These are phyloP conservation scores for Cardinalis cardinalis DNA, from an alignment of 2,113 vertebrate genomes.

Conservation along the genomic window DNA sequence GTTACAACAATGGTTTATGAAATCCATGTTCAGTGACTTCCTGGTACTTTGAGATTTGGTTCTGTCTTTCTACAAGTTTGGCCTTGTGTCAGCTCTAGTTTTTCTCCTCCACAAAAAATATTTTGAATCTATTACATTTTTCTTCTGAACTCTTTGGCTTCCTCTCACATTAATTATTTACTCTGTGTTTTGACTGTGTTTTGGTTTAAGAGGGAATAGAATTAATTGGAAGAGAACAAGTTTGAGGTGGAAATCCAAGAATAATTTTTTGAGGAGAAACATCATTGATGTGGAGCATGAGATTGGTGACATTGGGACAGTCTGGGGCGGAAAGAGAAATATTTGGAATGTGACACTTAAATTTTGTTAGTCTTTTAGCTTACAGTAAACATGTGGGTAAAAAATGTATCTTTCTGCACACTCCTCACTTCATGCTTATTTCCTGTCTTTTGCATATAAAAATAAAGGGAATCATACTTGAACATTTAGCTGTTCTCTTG, in stretches of 20 bases:
- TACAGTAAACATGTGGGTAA: neutral
- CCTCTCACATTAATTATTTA: neutral
- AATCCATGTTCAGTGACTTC: neutral
- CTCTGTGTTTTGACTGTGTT: neutral
- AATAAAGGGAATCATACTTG: neutral
- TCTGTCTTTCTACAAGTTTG: neutral
- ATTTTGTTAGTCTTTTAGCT: neutral
- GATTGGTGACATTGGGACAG: neutral
- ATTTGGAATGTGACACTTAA: neutral
- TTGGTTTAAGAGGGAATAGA: neutral
- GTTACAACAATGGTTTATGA: neutral
- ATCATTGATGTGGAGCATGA: neutral
- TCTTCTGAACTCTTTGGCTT: neutral
- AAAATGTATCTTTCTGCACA: neutral
- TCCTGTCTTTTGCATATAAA: neutral
- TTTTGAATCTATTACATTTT: neutral
- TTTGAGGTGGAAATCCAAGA: neutral
- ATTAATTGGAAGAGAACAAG: neutral
- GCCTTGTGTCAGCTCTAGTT: neutral
- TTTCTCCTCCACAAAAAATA: neutral
- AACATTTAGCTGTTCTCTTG: neutral
- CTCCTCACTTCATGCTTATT: neutral
- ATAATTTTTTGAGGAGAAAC: neutral
- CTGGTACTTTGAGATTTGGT: neutral
- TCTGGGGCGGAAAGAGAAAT: neutral